These are phyloP conservation scores for Caenorhabditis briggsae DNA, from an alignment of 1,140 invertebrate species.

Conservation along the genomic window DNA sequence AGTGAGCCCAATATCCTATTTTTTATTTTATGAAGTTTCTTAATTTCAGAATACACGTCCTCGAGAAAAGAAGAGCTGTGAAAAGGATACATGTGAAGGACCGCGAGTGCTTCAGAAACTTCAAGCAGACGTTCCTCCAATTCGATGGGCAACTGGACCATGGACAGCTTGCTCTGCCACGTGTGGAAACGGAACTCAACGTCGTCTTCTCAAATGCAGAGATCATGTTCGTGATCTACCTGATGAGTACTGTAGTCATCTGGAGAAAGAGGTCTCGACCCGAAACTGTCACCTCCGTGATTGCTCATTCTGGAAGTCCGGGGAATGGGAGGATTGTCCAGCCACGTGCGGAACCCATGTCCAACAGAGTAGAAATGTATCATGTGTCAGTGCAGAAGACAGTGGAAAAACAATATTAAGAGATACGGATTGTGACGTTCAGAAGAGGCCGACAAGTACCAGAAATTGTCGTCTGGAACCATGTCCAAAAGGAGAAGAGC, in stretches of 20 bases:
- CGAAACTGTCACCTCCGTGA: constrained; percentile 66
- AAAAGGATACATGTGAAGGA: constrained; percentile 52
- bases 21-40: background rate
- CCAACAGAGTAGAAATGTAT: constrained; percentile 67
- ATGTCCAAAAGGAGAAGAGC: constrained; percentile 69
- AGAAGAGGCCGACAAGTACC: constrained; percentile 63
- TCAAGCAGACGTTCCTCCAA: constrained; percentile 59
- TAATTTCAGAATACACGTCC: constrained; percentile 57
- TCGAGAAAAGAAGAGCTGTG: constrained; percentile 49
- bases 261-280: constrained; percentile 65
- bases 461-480: constrained; percentile 68
- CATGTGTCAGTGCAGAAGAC: constrained; percentile 63
- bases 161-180: constrained; percentile 71
- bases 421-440: constrained; percentile 72
- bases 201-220: constrained; percentile 71
- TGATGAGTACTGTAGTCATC: constrained; percentile 70
- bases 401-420: constrained; percentile 30
- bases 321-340: constrained; percentile 70
- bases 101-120: constrained; percentile 17
- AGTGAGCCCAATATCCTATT: background rate
- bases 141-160: constrained; percentile 71
- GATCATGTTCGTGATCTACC: constrained; percentile 72
- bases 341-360: constrained; percentile 71
- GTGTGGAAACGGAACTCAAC: constrained; percentile 73
- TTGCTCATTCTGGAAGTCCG: constrained; percentile 69